phyloP scores from a whole-genome alignment of 1,140 invertebrate genomes.

The Dryas iulia region DNA sequence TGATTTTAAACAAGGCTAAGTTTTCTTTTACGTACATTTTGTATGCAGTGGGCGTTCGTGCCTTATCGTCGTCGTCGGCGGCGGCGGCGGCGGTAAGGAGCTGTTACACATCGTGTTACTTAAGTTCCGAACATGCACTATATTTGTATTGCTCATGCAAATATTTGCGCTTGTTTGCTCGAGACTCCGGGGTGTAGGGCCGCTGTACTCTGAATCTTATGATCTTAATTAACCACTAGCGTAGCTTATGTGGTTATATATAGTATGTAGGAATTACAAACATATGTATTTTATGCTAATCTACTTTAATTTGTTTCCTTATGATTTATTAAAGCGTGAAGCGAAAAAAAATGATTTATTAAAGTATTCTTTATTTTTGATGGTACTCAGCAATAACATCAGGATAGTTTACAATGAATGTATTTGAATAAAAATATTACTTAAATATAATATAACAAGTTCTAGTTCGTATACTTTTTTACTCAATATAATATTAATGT shows the following conservation, averaged over 20 bases:
- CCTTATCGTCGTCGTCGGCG: slow-evolving; percentile 4
- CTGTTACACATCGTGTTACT: background rate
- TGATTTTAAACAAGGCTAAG: background rate
- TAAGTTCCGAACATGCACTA: background rate
- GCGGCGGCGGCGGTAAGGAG: background rate
- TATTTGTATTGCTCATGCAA: background rate
- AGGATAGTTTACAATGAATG: no score
- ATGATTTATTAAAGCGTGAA: no score
- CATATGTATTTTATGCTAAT: no score
- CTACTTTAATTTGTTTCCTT: no score
- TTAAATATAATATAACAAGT: no score
- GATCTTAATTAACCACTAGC: background rate
- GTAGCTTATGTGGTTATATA: background rate
- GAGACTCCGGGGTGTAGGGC: background rate
- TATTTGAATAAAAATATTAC: no score
- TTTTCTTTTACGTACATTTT: background rate
- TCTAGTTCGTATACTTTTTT: no score
- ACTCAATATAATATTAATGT: no score
- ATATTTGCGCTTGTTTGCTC: background rate
- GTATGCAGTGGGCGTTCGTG: background rate
- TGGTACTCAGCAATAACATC: no score
- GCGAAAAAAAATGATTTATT: no score
- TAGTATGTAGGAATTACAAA: no score
- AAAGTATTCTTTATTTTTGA: no score
- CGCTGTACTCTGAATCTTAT: background rate